phyloP scores from a whole-genome alignment of 1,140 invertebrate species.

The Apis cerana region DNA sequence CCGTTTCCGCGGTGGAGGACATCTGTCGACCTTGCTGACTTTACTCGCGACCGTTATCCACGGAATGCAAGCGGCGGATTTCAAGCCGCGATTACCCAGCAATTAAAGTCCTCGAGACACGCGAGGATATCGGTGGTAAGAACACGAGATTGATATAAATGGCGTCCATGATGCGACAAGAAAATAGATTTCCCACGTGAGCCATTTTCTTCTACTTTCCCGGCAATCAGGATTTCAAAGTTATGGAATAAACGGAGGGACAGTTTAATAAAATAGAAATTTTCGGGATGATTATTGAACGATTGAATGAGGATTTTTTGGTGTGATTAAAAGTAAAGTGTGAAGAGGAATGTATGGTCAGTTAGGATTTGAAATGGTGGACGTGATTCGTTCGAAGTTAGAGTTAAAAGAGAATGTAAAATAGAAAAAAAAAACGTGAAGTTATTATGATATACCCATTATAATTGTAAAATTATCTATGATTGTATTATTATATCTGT shows the following conservation, averaged over 20 bases:
- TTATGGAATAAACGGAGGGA: background rate
- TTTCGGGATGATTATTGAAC: too few relatives aligned
- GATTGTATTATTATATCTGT: too few relatives aligned
- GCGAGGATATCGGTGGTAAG: conserved; percentile 32
- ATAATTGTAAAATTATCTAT: too few relatives aligned
- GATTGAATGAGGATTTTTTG: too few relatives aligned
- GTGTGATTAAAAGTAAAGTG: too few relatives aligned
- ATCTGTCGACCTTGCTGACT: conserved; percentile 32
- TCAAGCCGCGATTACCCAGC: conserved; percentile 58
- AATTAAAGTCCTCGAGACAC: conserved; percentile 55
- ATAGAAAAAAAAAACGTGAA: too few relatives aligned
- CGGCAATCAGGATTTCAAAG: background rate
- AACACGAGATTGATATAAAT: conserved; percentile 40
- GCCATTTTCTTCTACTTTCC: background rate
- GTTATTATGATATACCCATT: too few relatives aligned
- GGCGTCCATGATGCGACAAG: conserved; percentile 5
- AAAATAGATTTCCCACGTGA: conserved; percentile 38
- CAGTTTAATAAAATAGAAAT: too few relatives aligned
- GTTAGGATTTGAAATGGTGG: too few relatives aligned
- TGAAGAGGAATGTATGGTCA: too few relatives aligned
- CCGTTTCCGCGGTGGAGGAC: conserved; percentile 30
- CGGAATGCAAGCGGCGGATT: conserved; percentile 45
- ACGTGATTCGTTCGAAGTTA: too few relatives aligned
- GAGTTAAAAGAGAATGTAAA: too few relatives aligned
- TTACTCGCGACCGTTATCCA: background rate